phyloP scores from a whole-genome alignment of 2,113 vertebrate species.

The Silurus glanis region DNA sequence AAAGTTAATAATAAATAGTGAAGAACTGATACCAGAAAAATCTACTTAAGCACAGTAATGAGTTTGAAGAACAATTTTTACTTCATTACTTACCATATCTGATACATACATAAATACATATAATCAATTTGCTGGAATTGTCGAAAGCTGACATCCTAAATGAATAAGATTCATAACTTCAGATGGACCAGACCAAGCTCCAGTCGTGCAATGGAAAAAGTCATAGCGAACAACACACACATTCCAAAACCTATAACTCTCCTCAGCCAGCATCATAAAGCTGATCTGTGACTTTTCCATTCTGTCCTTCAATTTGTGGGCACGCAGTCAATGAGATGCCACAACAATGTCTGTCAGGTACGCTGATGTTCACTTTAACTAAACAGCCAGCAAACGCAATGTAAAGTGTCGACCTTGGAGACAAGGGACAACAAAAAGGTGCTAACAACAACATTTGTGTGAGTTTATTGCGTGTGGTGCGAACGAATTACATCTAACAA shows the following conservation, averaged over 20 bases:
- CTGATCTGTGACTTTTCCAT: constrained; percentile 35
- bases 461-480: background rate
- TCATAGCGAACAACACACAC: background rate
- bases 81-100: no score
- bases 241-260: constrained; percentile 7
- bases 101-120: background rate
- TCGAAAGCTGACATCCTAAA: background rate
- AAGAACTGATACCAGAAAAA: no score
- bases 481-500: background rate
- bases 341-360: background rate
- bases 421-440: background rate
- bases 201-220: background rate
- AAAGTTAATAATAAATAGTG: no score
- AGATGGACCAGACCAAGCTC: background rate
- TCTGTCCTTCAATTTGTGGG: background rate
- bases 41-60: no score
- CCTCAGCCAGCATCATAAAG: background rate
- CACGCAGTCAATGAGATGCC: background rate
- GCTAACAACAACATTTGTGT: background rate
- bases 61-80: no score
- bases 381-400: background rate
- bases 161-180: background rate
- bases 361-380: background rate
- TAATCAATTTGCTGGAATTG: background rate
- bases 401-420: background rate